Percentiles rank a stretch among this genome's conserved stretches.
Evolutionary conservation across 1,140 invertebrate species (phyloP).

Genomic region (Mactra quadrangularis): DNA sequence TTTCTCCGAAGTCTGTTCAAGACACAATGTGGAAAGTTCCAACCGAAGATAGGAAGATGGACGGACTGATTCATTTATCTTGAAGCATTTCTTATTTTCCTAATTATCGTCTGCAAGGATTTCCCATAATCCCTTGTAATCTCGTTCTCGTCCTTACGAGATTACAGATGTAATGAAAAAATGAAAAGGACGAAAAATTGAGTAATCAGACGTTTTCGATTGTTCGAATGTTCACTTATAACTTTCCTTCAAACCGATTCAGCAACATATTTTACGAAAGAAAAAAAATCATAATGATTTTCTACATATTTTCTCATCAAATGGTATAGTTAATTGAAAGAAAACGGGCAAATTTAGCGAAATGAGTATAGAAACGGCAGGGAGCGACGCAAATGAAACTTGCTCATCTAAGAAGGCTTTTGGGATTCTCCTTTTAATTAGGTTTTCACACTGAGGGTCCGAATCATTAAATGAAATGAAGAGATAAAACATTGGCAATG

Average conservation of each 20-base stretch:
- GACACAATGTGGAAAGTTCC: too few relatives aligned
- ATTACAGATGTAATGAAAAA: conserved; percentile 61
- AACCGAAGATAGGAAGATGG: conserved; percentile 19
- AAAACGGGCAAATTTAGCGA: conserved; percentile 31
- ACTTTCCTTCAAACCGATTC: neutral
- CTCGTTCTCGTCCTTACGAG: conserved; percentile 59
- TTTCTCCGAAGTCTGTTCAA: too few relatives aligned
- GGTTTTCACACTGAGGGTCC: conserved; percentile 40
- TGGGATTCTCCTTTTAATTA: conserved; percentile 39
- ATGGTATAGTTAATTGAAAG: neutral
- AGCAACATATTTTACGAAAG: conserved; percentile 17
- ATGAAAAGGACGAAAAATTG: conserved; percentile 47
- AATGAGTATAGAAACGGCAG: conserved; percentile 30
- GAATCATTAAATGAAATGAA: conserved; percentile 36
- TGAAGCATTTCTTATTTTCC: conserved; percentile 43
- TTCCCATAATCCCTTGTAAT: conserved; percentile 56
- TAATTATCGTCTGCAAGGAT: conserved; percentile 55
- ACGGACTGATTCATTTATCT: conserved; percentile 42
- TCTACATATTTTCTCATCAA: conserved; percentile 17
- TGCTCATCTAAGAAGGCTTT: conserved; percentile 29
- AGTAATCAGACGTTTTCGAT: conserved; percentile 15
- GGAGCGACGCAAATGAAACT: conserved; percentile 51
- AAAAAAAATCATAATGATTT: conserved; percentile 16
- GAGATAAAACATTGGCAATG: conserved; percentile 36
- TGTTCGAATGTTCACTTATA: neutral